phyloP scores from a whole-genome alignment of 1,140 invertebrate species.

The Drosophila varians region DNA sequence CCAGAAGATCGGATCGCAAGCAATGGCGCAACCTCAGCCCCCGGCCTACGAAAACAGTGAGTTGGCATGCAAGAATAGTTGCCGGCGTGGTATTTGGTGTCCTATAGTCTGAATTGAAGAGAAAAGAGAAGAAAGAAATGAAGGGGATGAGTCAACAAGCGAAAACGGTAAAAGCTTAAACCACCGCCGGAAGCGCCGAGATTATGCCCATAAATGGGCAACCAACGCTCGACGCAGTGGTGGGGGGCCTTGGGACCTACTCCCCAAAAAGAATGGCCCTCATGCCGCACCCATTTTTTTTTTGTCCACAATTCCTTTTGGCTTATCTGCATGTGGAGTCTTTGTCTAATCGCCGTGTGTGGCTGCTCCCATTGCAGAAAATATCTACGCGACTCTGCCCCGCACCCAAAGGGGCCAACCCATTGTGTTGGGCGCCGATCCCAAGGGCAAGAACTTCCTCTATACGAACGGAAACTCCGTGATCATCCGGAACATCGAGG shows the following conservation, averaged over 20 bases:
- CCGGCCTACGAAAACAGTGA: constrained; percentile 82
- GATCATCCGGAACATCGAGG: constrained; percentile 98
- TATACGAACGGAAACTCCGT: constrained; percentile 99
- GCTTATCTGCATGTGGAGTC: constrained; percentile 10
- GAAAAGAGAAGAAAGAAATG: constrained; percentile 6
- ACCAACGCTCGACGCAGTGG: constrained; percentile 6
- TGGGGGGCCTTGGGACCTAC: background rate
- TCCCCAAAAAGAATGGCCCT: constrained; percentile 16
- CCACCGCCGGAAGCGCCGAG: constrained; percentile 59
- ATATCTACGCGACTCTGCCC: constrained; percentile 96
- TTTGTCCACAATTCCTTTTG: constrained; percentile 1
- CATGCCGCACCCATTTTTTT: constrained; percentile 61
- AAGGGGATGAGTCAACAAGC: constrained; percentile 68
- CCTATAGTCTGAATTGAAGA: background rate
- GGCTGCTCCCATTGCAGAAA: constrained; percentile 86
- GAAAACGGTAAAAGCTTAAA: constrained; percentile 68
- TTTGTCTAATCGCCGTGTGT: constrained; percentile 30
- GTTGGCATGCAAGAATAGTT: constrained; percentile 37
- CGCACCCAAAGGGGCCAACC: constrained; percentile 96
- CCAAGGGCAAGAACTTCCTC: constrained; percentile 98
- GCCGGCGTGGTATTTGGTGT: constrained; percentile 16
- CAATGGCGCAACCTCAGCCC: constrained; percentile 78
- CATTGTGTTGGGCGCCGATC: constrained; percentile 96
- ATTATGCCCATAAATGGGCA: constrained; percentile 76
- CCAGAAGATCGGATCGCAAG: constrained; percentile 21